Conservation (phyloP, 2,888 invertebrate species). For the Clitarchus hookeri region DNA sequence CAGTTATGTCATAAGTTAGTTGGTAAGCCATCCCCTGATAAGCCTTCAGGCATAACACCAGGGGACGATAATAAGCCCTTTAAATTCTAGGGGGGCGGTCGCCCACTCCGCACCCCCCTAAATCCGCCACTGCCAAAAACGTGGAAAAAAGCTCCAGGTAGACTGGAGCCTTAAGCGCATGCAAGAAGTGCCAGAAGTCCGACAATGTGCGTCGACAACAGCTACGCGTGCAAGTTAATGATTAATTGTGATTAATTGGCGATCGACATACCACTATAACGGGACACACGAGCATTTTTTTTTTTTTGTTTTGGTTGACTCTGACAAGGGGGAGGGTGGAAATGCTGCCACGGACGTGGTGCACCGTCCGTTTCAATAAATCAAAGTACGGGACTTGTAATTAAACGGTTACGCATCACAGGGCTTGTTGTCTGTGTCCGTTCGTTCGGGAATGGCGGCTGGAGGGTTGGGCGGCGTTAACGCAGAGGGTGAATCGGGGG, state of each 20-base stretch:
- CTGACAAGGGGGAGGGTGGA: background rate
- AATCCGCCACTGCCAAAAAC: too few species aligned
- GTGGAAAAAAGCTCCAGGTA: too few species aligned
- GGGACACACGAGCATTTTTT: background rate
- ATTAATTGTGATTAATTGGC: background rate
- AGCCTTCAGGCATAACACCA: too few species aligned
- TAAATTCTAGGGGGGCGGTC: too few species aligned
- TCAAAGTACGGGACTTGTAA: conserved; percentile 19
- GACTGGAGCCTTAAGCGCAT: too few species aligned
- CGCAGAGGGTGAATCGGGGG: background rate
- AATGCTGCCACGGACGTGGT: background rate
- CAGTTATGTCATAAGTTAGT: too few species aligned
- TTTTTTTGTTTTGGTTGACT: background rate
- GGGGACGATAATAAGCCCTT: too few species aligned
- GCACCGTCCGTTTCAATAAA: conserved; percentile 21
- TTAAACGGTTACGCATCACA: conserved; percentile 22
- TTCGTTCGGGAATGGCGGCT: background rate
- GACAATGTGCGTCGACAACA: too few species aligned
- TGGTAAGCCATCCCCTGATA: too few species aligned
- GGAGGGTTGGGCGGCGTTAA: background rate
- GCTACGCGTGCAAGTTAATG: too few species aligned
- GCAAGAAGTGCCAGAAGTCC: too few species aligned
- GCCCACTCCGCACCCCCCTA: too few species aligned
- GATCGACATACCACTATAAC: background rate
- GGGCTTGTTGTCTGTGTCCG: conserved; percentile 11